Base-by-base conservation (phyloP, 2,113 vertebrate species). In the Stercorarius parasiticus region DNA sequence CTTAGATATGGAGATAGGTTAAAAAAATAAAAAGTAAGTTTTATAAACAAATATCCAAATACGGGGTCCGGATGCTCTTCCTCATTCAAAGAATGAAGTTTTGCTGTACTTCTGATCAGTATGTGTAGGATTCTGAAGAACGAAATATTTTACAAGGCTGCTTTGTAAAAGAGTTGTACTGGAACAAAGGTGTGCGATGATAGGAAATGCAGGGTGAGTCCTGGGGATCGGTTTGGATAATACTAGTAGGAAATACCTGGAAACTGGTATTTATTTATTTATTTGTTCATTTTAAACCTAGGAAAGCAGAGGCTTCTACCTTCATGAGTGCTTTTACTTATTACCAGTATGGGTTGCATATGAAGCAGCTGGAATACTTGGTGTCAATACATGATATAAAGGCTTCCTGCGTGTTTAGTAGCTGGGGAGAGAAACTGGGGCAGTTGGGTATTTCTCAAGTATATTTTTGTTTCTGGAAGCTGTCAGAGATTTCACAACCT, bases 401-500 rank as follows among this genome's bases (percentile, higher is more conserved):
- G 38, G 79, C 71, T 92, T 88, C 71, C 82, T 27, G 29, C 30
- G 25, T 53, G 45, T 86, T 93, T 50, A 86, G 49, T 89, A 89
- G 53, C 53, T 72, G 62, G 58, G 43, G 77, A 91, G 62, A 50
- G 78, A 94, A 97, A 84, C 94, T 95, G 96, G 89, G 87, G 55
- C 94, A 93, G 47, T 77, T 87, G 88, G 77, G 53, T 95, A 91
- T 96, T 97, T 97, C 90, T 90, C 93, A 90, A 96, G 87, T 82
- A 38, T 85, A 66, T 94, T 93, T 96, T 95, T 93, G 86, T 91
- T 93, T 95, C 95, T 95, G 91, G 91, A 89, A 93, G 84, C 86
- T 73, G 89, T 94, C 77, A 82, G 85, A 96, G 87, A 86, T 97
- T 95, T 90, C 95, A 77, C 91, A 96, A 94, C 78, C 86, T 91